Evolutionary conservation across 2,888 invertebrate species (phyloP).

Genomic region (Seladonia tumulorum): DNA sequence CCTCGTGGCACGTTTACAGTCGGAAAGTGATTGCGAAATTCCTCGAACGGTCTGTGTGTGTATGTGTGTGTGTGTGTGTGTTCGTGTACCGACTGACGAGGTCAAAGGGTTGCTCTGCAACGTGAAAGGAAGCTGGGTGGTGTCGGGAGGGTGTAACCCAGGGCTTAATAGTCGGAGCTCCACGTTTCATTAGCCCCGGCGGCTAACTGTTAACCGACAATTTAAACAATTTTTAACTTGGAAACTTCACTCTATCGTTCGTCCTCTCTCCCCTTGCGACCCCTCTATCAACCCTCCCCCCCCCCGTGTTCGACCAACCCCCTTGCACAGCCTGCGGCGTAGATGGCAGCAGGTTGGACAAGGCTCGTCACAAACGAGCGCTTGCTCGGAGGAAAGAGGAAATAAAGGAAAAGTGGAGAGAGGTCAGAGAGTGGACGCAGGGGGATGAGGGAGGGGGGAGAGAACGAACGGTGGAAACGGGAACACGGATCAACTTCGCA

Average conservation of each 20-base stretch:
- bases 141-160: constrained; percentile 52
- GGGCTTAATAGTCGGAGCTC: constrained; percentile 70
- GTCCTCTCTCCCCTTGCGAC: constrained; percentile 30
- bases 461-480: constrained; percentile 14
- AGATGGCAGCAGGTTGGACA: constrained; percentile 69
- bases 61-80: constrained; percentile 50
- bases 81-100: constrained; percentile 61
- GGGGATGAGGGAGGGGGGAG: not conserved
- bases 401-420: constrained; percentile 15
- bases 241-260: constrained; percentile 70
- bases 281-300: too few relatives aligned
- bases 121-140: constrained; percentile 42
- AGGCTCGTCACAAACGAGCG: constrained; percentile 66
- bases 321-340: constrained; percentile 68
- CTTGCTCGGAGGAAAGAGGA: constrained; percentile 42
- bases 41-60: constrained; percentile 41
- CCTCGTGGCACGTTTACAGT: constrained; percentile 49
- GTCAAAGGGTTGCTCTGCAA: constrained; percentile 61
- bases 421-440: not conserved
- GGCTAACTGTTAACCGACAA: constrained; percentile 82
- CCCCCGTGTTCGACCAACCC: not conserved
- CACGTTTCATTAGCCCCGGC: constrained; percentile 82
- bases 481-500: constrained; percentile 75
- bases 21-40: constrained; percentile 70
- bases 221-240: constrained; percentile 83